phyloP scores from a whole-genome alignment of 64 coral and sea anemone genomes.

The Pocillopora verrucosa region DNA sequence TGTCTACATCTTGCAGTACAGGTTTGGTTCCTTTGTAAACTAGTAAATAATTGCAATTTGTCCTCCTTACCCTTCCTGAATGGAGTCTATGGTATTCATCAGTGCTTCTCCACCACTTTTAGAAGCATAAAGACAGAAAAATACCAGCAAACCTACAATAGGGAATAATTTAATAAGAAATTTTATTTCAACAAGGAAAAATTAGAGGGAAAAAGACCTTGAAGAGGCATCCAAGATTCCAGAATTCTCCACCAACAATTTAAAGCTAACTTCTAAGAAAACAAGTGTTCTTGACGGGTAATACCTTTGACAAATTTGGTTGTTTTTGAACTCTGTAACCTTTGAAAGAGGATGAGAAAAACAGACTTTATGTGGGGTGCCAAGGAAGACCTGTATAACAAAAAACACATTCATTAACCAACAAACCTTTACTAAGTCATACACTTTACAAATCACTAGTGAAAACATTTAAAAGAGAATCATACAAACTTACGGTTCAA shows the following conservation, averaged over 20 bases:
- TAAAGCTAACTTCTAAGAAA: too few relatives aligned
- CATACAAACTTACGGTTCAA: slow-evolving; percentile 72
- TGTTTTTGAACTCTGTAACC: slow-evolving; percentile 92
- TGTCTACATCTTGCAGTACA: too few relatives aligned
- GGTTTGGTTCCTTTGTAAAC: not conserved
- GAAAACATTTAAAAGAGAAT: not conserved
- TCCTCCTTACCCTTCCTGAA: slow-evolving; percentile 72
- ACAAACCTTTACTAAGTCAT: too few relatives aligned
- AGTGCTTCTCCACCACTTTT: slow-evolving; percentile 74
- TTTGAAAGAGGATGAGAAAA: slow-evolving; percentile 93
- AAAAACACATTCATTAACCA: not conserved
- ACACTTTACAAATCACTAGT: too few relatives aligned
- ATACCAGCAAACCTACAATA: slow-evolving; percentile 76
- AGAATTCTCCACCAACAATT: not conserved
- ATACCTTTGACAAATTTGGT: slow-evolving; percentile 98
- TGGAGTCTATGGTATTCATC: slow-evolving; percentile 74
- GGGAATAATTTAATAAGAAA: not conserved
- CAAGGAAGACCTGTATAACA: slow-evolving; percentile 46
- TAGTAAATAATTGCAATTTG: not conserved
- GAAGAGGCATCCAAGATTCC: not conserved
- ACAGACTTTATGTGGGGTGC: slow-evolving; percentile 70
- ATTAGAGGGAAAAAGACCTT: not conserved
- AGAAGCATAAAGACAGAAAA: slow-evolving; percentile 86
- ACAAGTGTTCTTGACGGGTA: not conserved
- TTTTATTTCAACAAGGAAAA: not conserved